A percentile compares a stretch with the other conserved stretches of the same genome.
phyloP scores from a whole-genome alignment of 2,888 invertebrate species.

The Orchesellides sinensis region DNA sequence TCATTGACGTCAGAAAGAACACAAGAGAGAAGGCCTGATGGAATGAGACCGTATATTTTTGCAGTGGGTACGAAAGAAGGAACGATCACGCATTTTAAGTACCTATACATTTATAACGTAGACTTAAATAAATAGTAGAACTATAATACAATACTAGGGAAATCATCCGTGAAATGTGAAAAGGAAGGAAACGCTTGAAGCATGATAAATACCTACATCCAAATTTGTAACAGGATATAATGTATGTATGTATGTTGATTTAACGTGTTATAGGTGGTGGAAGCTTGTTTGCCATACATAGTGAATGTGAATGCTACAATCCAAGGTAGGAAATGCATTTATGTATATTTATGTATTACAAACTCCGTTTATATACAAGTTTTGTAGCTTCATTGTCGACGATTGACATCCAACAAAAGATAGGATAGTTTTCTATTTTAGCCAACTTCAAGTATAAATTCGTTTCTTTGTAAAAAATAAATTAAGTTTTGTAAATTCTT shows the following conservation, averaged over 20 bases:
- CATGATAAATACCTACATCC: too few relatives aligned
- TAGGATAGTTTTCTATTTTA: too few relatives aligned
- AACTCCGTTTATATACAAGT: too few relatives aligned
- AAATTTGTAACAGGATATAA: neutral
- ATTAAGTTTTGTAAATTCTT: neutral
- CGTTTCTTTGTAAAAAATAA: slow-evolving; percentile 9
- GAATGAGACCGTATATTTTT: slow-evolving; percentile 83
- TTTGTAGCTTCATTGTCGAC: too few relatives aligned
- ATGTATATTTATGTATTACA: neutral
- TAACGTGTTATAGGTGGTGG: slow-evolving; percentile 81
- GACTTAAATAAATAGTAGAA: neutral
- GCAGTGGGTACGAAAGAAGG: slow-evolving; percentile 80
- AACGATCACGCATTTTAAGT: neutral
- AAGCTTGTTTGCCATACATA: slow-evolving; percentile 84
- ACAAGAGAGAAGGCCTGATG: slow-evolving; percentile 82
- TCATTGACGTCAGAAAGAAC: slow-evolving; percentile 82
- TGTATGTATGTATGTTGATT: slow-evolving; percentile 44
- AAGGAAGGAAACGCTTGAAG: neutral
- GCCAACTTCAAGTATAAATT: too few relatives aligned
- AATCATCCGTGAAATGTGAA: neutral
- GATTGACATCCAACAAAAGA: too few relatives aligned
- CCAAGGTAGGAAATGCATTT: slow-evolving; percentile 77
- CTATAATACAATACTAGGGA: neutral
- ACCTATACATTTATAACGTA: neutral
- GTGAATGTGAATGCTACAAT: slow-evolving; percentile 85